phyloP scores from a whole-genome alignment of 2,113 vertebrate species.

The Pelvicachromis taeniatus region DNA sequence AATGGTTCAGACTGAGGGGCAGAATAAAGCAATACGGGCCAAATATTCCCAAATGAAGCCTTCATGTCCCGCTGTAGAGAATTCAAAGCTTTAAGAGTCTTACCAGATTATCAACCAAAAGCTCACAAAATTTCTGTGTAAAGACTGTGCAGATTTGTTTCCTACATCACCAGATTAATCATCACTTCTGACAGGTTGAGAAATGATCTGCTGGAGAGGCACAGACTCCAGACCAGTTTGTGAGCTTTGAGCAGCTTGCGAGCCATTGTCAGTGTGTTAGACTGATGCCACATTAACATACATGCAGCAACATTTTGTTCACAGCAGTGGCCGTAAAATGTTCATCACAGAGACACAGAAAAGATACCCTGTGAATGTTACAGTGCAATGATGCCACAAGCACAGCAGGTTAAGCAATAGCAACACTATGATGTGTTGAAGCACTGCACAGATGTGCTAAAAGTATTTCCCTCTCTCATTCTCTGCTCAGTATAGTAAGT shows the following conservation, averaged over 20 bases:
- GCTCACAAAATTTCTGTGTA: background rate
- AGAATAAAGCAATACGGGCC: background rate
- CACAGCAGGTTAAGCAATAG: background rate
- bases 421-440: constrained; percentile 3
- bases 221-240: background rate
- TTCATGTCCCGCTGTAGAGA: background rate
- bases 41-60: background rate
- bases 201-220: background rate
- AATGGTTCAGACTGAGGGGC: background rate
- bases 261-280: background rate
- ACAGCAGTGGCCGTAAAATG: background rate
- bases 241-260: background rate
- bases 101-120: background rate
- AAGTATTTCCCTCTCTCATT: background rate
- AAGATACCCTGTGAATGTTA: background rate
- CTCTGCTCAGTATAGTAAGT: constrained; percentile 21
- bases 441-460: background rate
- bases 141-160: constrained; percentile 1
- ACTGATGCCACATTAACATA: background rate
- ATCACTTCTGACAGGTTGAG: background rate
- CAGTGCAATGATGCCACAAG: background rate
- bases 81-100: background rate
- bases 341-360: background rate
- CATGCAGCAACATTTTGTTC: background rate
- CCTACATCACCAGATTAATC: background rate